Conservation (phyloP, 2,797 vertebrate species). For the Threskiornis aethiopicus region DNA sequence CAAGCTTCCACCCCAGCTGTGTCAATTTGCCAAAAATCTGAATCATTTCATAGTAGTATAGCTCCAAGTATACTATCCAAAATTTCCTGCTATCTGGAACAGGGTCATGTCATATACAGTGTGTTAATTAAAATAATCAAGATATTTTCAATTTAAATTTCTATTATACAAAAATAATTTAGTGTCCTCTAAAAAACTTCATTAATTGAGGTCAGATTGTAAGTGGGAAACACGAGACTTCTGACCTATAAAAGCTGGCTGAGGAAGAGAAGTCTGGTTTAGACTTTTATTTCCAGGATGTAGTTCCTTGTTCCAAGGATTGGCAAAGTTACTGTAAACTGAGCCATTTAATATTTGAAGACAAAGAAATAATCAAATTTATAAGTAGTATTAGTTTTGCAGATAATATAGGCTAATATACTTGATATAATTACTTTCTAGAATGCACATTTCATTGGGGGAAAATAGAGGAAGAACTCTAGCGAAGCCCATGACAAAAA, state of each 20-base stretch:
- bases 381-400: not conserved
- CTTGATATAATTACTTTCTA: not conserved
- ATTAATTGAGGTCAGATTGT: constrained; percentile 34
- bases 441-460: not conserved
- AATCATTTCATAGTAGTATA: not conserved
- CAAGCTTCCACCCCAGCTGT: not conserved
- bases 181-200: constrained; percentile 27
- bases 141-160: constrained; percentile 47
- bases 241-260: constrained; percentile 38
- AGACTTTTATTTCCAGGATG: not conserved
- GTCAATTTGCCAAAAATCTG: not conserved
- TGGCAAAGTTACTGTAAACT: not conserved
- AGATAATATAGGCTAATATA: not conserved
- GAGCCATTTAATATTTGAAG: not conserved
- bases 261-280: not conserved
- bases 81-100: constrained; percentile 36
- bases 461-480: not conserved
- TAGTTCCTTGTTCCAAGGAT: not conserved
- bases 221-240: not conserved
- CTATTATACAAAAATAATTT: constrained; percentile 47
- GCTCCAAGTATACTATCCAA: not conserved
- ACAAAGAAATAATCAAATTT: not conserved
- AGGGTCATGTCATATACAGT: constrained; percentile 21
- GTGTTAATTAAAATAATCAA: constrained; percentile 48
- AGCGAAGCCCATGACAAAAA: not conserved